Evolutionary conservation across 2,888 invertebrate species (phyloP), one percentile per base, ranked within the genome.

Genomic region (Leptarthrus brevirostris): DNA sequence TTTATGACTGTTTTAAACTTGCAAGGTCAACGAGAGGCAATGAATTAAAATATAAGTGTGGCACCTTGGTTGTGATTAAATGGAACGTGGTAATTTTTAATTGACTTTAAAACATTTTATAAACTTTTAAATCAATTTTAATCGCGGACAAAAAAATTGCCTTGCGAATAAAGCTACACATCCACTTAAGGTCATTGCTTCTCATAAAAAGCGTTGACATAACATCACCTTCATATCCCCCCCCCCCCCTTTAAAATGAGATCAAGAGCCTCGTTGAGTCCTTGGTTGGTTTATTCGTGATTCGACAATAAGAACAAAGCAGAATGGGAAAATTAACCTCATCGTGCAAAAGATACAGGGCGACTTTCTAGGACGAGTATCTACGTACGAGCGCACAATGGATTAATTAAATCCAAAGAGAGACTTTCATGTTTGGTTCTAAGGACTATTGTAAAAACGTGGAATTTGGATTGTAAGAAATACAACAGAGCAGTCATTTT

Each of bases 101-200:
- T n/a, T n/a, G n/a, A n/a, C n/a, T n/a, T n/a, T n/a, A n/a, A n/a
- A n/a, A n/a, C n/a, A n/a, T n/a, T n/a, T n/a, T n/a, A n/a, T n/a
- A n/a, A n/a, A n/a, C n/a, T n/a, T n/a, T n/a, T n/a, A n/a, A n/a
- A n/a, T n/a, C n/a, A n/a, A n/a, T n/a, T n/a, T n/a, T n/a, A n/a
- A n/a, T n/a, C n/a, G n/a, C n/a, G n/a, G n/a, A n/a, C n/a, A n/a
- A n/a, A n/a, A n/a, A n/a, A n/a, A n/a, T n/a, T n/a, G n/a, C n/a
- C n/a, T n/a, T n/a, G n/a, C n/a, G n/a, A n/a, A n/a, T n/a, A n/a
- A n/a, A n/a, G n/a, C n/a, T n/a, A n/a, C n/a, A n/a, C n/a, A n/a
- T n/a, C n/a, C n/a, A n/a, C n/a, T 56, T 56, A 26, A 30, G 56
- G 56, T 56, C 56, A 56, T 56, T 56, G 56, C 26, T 26, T 56